These are phyloP conservation scores for Corella eumyota DNA, from an alignment of 23 tunicate species.

Conservation along the genomic window DNA sequence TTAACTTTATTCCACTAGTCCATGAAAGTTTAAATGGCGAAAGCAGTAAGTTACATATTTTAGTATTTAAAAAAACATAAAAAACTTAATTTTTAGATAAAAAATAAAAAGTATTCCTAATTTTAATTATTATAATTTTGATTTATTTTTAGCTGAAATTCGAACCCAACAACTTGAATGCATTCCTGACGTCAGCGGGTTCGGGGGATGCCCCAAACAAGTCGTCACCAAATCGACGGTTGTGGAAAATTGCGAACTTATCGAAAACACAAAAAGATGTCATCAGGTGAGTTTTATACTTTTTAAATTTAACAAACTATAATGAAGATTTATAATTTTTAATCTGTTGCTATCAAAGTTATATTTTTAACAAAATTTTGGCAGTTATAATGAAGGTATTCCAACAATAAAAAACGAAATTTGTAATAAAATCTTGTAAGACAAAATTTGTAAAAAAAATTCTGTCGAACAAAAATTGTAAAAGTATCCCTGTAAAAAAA, in stretches of 20 bases:
- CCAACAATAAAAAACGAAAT: no score
- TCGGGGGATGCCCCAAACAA: slow-evolving; percentile 33
- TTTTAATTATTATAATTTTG: background rate
- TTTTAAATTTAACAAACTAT: no score
- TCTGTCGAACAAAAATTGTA: no score
- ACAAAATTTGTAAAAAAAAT: no score
- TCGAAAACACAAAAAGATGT: slow-evolving; percentile 34
- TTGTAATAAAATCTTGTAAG: no score
- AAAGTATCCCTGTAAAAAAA: no score
- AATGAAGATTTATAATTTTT: no score
- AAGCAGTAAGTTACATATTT: slow-evolving; percentile 1
- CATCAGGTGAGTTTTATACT: slow-evolving; percentile 11
- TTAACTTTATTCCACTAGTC: slow-evolving; percentile 55
- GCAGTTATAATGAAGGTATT: no score
- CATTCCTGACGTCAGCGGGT: slow-evolving; percentile 28
- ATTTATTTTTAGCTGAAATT: background rate
- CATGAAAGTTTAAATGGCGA: slow-evolving; percentile 8
- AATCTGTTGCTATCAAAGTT: no score
- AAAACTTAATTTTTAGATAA: background rate
- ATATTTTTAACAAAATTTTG: no score
- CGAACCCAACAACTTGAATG: slow-evolving; percentile 33
- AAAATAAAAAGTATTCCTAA: background rate
- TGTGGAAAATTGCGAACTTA: slow-evolving; percentile 18
- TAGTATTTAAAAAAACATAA: background rate
- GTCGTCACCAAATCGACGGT: slow-evolving; percentile 5